Conservation (phyloP, 2,113 vertebrate genomes). For the Corythaixoides concolor region DNA sequence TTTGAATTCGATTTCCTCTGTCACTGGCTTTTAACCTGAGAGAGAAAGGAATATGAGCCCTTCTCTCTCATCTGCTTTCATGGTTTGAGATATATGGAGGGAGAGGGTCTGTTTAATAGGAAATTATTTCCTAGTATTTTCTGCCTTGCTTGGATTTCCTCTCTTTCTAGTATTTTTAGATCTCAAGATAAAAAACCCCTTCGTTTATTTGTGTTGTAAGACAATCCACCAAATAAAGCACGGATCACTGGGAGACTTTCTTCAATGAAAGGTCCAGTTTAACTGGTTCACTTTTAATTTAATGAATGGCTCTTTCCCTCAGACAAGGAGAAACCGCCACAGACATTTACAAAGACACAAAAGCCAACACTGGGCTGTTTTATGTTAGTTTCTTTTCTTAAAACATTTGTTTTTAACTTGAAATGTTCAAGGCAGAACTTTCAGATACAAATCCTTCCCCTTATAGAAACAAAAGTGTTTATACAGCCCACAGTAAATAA, state of each 20-base stretch:
- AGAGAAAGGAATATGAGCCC: conserved; percentile 33
- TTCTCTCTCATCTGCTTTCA: neutral
- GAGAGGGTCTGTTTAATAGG: conserved; percentile 45
- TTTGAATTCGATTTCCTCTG: conserved; percentile 51
- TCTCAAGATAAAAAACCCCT: conserved; percentile 48
- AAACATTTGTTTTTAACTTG: conserved; percentile 71
- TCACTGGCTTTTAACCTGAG: conserved; percentile 55
- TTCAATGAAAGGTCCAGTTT: conserved; percentile 71
- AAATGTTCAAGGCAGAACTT: conserved; percentile 54
- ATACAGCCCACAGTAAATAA: conserved; percentile 39
- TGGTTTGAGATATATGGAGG: neutral
- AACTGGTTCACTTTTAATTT: conserved; percentile 69
- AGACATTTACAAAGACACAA: conserved; percentile 71
- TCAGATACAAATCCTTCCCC: conserved; percentile 50
- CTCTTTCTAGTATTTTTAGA: conserved; percentile 77
- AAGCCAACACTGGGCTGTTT: conserved; percentile 62
- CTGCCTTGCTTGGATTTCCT: conserved; percentile 65
- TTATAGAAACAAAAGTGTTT: conserved; percentile 52
- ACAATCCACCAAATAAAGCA: conserved; percentile 72
- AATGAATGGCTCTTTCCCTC: conserved; percentile 68
- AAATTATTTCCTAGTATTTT: conserved; percentile 69
- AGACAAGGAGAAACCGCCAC: conserved; percentile 46
- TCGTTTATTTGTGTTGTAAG: conserved; percentile 74
- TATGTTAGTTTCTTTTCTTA: conserved; percentile 66
- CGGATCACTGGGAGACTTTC: conserved; percentile 72